Percentiles rank a stretch among this genome's conserved stretches.
Conservation (phyloP, 2,113 vertebrate genomes). For the Etheostoma cragini region DNA sequence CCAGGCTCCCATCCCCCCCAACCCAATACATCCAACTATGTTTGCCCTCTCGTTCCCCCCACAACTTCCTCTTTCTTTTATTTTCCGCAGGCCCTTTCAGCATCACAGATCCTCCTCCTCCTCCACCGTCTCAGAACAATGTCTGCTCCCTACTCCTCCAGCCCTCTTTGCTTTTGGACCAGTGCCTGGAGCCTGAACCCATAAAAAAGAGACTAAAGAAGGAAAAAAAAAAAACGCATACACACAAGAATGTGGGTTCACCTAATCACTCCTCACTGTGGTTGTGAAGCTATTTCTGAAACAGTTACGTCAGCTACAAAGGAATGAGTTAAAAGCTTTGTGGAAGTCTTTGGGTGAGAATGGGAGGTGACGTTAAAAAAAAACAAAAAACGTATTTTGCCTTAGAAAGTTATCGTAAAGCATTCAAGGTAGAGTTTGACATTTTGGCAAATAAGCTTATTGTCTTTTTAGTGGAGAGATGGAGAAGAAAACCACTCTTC, state of each 20-base stretch:
- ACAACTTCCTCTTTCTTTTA: conserved; percentile 77
- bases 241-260: conserved; percentile 59
- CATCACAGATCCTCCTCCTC: conserved; percentile 60
- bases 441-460: neutral
- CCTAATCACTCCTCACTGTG: conserved; percentile 74
- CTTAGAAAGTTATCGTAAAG: conserved; percentile 23
- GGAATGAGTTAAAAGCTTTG: conserved; percentile 55
- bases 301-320: conserved; percentile 73
- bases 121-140: conserved; percentile 73
- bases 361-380: neutral
- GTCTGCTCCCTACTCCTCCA: conserved; percentile 66
- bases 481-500: neutral
- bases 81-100: conserved; percentile 72
- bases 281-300: conserved; percentile 78
- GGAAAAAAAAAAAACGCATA: conserved; percentile 29
- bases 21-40: conserved; percentile 52
- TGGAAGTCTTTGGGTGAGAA: conserved; percentile 41
- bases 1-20: conserved; percentile 26
- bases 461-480: neutral
- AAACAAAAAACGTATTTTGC: neutral
- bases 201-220: conserved; percentile 48
- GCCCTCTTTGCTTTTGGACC: conserved; percentile 64
- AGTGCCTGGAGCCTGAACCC: conserved; percentile 73
- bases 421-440: conserved; percentile 9
- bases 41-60: conserved; percentile 71